Evolutionary conservation across 2,888 invertebrate genomes (phyloP), one percentile per base, ranked within the genome.

Genomic region (Rhyacophila evoluta): DNA sequence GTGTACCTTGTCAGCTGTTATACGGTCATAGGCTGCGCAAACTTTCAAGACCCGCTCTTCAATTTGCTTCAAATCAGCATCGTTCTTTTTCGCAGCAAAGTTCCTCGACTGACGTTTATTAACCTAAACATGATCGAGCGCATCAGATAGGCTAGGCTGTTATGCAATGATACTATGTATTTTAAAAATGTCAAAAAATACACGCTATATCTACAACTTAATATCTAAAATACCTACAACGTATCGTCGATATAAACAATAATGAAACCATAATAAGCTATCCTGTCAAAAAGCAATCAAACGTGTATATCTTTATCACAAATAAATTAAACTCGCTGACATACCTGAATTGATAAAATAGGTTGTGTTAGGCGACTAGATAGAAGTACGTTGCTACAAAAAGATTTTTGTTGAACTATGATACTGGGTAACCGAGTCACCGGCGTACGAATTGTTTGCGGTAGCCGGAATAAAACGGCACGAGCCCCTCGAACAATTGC

Each of bases 21-120:
- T 93, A 93, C 97, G 97, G 92, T 98, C 97, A 90, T 95, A 97
- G 82, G 95, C 92, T 84, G 92, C 91, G 88, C 97, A 93, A 85
- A 97, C 96, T 92, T 95, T 94, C 86, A 97, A 87, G 81, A 98
- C 96, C 85, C 97, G 93, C 81, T 94, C 92, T 87, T 93, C 90
- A 84, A 97, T 93, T 86, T 94, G 92, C 85, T 92, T 89, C 85
- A 90, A 86, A 67, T 92, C 89, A 83, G 89, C 90, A 71, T 74
- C 74, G 38, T 27, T 15, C 55, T 76, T 74, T 10, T 25, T 27
- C 6, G 29, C 33, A 12, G 74, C 36, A 36, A 39, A 55, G 19
- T 25, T 75, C 73, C 72, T 80, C 79, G 37, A 77, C 25, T 75
- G 75, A 29, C 37, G 68, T n/a, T 19, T 33, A 36, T 19, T 19